Evolutionary conservation across 1,140 invertebrate species (phyloP).

Genomic region (Vanessa tameamea): DNA sequence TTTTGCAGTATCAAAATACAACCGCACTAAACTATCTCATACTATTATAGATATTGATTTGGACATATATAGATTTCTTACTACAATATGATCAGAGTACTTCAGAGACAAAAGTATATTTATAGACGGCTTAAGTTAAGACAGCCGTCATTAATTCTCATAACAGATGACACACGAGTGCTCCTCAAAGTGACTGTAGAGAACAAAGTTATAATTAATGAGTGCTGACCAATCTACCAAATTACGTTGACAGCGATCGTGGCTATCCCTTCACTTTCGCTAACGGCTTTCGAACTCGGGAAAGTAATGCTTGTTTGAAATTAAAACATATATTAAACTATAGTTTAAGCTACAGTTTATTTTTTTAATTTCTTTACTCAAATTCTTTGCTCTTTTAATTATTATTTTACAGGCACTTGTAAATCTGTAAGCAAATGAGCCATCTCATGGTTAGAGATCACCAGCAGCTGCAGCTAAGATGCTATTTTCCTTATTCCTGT

Average conservation of each 20-base stretch:
- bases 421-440: too few relatives aligned
- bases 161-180: slow-evolving; percentile 30
- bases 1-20: too few relatives aligned
- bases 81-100: neutral
- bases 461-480: too few relatives aligned
- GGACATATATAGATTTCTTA: neutral
- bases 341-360: too few relatives aligned
- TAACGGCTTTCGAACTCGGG: slow-evolving; percentile 1
- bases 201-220: slow-evolving; percentile 35
- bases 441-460: too few relatives aligned
- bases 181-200: slow-evolving; percentile 22
- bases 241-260: slow-evolving; percentile 18
- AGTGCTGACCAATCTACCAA: slow-evolving; percentile 30
- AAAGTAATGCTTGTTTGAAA: neutral
- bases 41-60: too few relatives aligned
- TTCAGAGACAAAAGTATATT: neutral
- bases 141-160: slow-evolving; percentile 34
- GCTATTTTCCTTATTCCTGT: too few relatives aligned
- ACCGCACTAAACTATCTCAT: too few relatives aligned
- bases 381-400: too few relatives aligned
- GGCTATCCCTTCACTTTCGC: slow-evolving; percentile 1
- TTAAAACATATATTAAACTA: too few relatives aligned
- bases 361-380: too few relatives aligned
- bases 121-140: slow-evolving; percentile 1
- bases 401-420: too few relatives aligned